Evolutionary conservation across 2,113 vertebrate genomes (phyloP), one percentile per base, ranked within the genome.

Genomic region (Chloropsis hardwickii): DNA sequence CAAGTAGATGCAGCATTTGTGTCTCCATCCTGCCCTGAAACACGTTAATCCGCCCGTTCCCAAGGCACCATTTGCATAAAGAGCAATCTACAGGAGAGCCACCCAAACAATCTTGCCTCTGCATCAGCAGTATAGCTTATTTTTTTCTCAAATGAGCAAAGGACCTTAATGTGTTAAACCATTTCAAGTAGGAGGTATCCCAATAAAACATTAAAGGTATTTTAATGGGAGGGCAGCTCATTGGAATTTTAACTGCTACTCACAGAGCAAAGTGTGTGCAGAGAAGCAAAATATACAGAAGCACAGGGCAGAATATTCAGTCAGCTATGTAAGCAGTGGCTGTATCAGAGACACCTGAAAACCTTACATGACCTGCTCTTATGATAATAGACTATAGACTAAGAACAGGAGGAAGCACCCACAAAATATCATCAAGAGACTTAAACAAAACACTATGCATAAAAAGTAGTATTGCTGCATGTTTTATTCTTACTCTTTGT

Each of bases 61-160:
- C 94, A 95, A 72, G 81, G 94, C 73, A 66, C 45, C 21, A 94
- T 96, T 96, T 96, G 74, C 95, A 96, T 96, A 94, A 85, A 77
- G 65, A 96, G 70, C 47, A 89, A 86, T 31, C 71, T 67, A 31
- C 33, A 85, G 78, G 71, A 88, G 65, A 92, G 60, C 61, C 78
- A 71, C 85, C 76, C 70, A 90, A 95, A 91, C 40, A 73, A 48
- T 73, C 85, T 81, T 53, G 19, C 76, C 42, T 92, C 69, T 86
- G 76, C 93, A 81, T 92, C 82, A 86, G 76, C 89, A 93, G 62
- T 64, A 53, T 0, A 10, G 51, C 27, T 81, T 74, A 14, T 84
- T 86, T 87, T 78, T 62, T 88, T 84, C 82, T 86, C 78, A 86
- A 86, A 83, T 15, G 53, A 94, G 65, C 62, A 78, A 82, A 90